Percentiles rank a stretch among this genome's conserved stretches.
phyloP scores from a whole-genome alignment of 2,113 vertebrate species.

The Myotis brandtii region DNA sequence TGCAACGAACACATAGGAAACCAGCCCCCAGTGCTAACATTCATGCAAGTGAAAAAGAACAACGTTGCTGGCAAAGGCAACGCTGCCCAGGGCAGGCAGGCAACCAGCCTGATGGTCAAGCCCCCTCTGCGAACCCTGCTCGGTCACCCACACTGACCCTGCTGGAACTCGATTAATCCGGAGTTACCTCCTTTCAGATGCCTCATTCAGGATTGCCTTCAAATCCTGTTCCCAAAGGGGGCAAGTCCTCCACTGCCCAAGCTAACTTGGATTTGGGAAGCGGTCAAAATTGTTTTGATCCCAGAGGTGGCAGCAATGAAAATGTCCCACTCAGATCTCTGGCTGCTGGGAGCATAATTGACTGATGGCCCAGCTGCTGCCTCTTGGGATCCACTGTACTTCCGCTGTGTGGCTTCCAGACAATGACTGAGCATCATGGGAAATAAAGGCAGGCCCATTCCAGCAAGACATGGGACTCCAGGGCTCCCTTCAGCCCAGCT shows the following conservation, averaged over 20 bases:
- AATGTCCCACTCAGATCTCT: background rate
- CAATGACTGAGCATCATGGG: background rate
- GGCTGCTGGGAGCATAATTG: background rate
- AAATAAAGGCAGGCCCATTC: background rate
- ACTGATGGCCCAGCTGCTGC: background rate
- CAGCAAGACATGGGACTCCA: background rate
- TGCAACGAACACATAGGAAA: background rate
- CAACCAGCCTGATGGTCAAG: background rate
- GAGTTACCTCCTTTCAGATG: background rate
- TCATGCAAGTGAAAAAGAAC: background rate
- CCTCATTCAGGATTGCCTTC: background rate
- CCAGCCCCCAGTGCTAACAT: background rate
- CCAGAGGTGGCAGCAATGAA: background rate
- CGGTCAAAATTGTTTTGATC: conserved; percentile 21
- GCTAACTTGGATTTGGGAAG: conserved; percentile 17
- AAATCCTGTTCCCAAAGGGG: background rate
- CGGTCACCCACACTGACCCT: background rate
- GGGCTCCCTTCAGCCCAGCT: background rate
- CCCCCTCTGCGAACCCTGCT: background rate
- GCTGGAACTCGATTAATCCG: background rate
- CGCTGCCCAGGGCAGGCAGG: background rate
- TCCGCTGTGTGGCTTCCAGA: background rate
- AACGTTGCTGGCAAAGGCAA: background rate
- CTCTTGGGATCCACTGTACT: background rate
- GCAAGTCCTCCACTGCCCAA: background rate